Percentiles rank a stretch among this genome's conserved stretches.
Conservation (phyloP, 2,113 vertebrate species). For the Pleuronectes platessa region DNA sequence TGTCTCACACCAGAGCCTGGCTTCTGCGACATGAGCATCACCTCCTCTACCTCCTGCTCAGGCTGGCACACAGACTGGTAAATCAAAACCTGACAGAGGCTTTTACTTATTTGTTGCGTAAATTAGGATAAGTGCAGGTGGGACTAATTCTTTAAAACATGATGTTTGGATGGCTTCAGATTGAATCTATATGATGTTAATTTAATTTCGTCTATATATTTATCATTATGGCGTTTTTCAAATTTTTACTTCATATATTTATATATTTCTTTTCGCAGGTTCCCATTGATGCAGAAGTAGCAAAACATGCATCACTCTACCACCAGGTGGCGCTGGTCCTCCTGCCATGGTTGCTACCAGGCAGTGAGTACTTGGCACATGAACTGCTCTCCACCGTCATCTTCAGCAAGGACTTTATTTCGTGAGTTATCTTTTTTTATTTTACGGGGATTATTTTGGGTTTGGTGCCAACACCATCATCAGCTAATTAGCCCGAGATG, state of each 20-base stretch:
- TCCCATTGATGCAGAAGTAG: slow-evolving; percentile 73
- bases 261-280: slow-evolving; percentile 76
- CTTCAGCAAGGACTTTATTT: slow-evolving; percentile 91
- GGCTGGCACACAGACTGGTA: slow-evolving; percentile 87
- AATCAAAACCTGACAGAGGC: neutral
- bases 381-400: slow-evolving; percentile 86
- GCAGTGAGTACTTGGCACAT: slow-evolving; percentile 90
- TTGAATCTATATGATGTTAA: neutral
- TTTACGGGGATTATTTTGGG: neutral
- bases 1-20: slow-evolving; percentile 86
- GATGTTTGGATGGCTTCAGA: neutral
- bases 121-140: no score
- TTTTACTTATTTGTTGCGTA: no score
- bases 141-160: no score
- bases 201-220: neutral
- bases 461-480: neutral
- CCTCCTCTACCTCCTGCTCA: slow-evolving; percentile 89
- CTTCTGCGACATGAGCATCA: slow-evolving; percentile 92
- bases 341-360: slow-evolving; percentile 89
- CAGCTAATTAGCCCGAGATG: neutral
- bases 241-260: neutral
- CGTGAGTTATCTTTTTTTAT: slow-evolving; percentile 81
- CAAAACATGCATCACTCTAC: slow-evolving; percentile 82
- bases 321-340: slow-evolving; percentile 89
- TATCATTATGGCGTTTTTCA: neutral